Evolutionary conservation across 2,797 vertebrate genomes (phyloP), one percentile per base, ranked within the genome.

Genomic region (Zalophus californianus): DNA sequence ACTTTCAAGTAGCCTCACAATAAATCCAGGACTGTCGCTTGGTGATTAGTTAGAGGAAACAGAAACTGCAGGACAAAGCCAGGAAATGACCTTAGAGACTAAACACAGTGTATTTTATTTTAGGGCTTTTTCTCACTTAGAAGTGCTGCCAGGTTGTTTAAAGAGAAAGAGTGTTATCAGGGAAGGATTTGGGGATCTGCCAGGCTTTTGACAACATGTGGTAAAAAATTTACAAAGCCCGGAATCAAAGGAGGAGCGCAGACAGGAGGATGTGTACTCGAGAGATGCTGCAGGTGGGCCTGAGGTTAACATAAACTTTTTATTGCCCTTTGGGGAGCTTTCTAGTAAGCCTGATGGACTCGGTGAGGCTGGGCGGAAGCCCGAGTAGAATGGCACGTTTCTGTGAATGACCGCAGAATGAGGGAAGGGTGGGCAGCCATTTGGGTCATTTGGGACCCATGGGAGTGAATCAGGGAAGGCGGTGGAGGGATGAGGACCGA

Each of bases 1-100:
- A 98, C 96, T 97, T 98, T 93, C 97, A 97, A 97, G 96, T 97
- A 97, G 95, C 96, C 79, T 87, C 75, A 90, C 96, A 91, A 96
- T 97, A 97, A 98, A 98, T 98, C 95, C 72, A 90, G 90, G 78
- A 90, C 95, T 96, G 96, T 95, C 79, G 7, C 86, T 90, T 88
- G 96, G 97, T 95, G 96, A 98, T 98, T 98, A 98, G 94, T 94
- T 95, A 96, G 97, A 97, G 98, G 98, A 98, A 98, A 97, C 97
- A 98, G 97, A 97, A 97, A 98, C 92, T 93, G 75, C 88, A 64
- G 96, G 97, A 98, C 98, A 98, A 98, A 98, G 96, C 97, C 97
- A 98, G 98, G 98, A 98, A 98, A 98, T 97, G 96, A 98, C 98
- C 97, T 98, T 98, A 96, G 97, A 97, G 95, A 97, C 96, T 97